Conservation (phyloP, 2,888 invertebrate genomes). For the Chaetoderma sp. region DNA sequence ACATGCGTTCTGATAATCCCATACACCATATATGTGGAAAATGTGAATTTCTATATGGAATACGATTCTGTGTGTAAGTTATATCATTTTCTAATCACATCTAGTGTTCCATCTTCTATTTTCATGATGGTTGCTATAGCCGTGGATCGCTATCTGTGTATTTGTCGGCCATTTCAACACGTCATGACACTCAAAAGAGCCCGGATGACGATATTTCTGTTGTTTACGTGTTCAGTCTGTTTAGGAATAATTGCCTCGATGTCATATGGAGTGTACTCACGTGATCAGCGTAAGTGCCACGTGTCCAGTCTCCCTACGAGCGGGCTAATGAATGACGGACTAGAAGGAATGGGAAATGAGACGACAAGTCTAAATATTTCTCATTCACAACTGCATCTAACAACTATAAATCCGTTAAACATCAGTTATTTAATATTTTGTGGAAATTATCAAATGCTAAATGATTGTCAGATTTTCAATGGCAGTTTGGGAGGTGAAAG, state of each 20-base stretch:
- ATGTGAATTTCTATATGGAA: background rate
- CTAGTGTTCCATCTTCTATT: constrained; percentile 1
- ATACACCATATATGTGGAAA: constrained; percentile 5
- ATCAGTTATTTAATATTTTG: background rate
- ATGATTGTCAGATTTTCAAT: background rate
- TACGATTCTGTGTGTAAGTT: constrained; percentile 2
- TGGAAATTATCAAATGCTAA: background rate
- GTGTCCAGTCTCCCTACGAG: too few relatives aligned
- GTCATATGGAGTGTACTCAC: constrained; percentile 1
- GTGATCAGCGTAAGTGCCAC: too few relatives aligned
- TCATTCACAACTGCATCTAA: too few relatives aligned
- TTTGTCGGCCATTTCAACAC: constrained; percentile 10
- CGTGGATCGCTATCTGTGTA: constrained; percentile 11
- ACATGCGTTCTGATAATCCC: constrained; percentile 2
- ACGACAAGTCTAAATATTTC: background rate
- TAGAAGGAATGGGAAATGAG: background rate
- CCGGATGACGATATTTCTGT: background rate
- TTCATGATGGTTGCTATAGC: constrained; percentile 12
- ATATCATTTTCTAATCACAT: constrained; percentile 8
- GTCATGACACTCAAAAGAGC: background rate
- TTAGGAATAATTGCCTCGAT: background rate
- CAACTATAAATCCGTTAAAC: background rate
- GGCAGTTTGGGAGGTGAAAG: background rate
- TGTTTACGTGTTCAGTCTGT: background rate
- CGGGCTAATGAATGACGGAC: too few relatives aligned